phyloP scores from a whole-genome alignment of 1,140 invertebrate genomes.

The Drosophila tani region DNA sequence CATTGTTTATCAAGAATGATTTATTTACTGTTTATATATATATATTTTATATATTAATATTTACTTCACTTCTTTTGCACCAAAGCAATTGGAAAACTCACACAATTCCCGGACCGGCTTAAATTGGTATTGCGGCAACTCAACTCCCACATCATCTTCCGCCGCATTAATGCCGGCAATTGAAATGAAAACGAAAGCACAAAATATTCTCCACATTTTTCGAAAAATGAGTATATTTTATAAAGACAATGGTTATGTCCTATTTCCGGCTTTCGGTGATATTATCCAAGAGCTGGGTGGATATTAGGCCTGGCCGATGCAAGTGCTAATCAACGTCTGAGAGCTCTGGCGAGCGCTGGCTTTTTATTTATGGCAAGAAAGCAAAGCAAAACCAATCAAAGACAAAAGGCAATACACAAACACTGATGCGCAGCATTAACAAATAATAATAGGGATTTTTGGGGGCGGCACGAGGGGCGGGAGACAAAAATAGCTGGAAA shows the following conservation, averaged over 20 bases:
- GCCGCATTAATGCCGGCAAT: slow-evolving; percentile 25
- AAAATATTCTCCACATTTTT: slow-evolving; percentile 43
- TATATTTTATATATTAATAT: background rate
- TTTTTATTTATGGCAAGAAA: slow-evolving; percentile 75
- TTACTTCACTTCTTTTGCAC: background rate
- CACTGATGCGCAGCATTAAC: slow-evolving; percentile 38
- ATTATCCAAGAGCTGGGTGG: background rate
- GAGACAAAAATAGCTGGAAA: slow-evolving; percentile 56
- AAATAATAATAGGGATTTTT: slow-evolving; percentile 47
- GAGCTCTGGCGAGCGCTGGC: slow-evolving; percentile 25
- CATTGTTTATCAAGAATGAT: no score
- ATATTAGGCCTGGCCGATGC: slow-evolving; percentile 41
- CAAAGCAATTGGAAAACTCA: slow-evolving; percentile 39
- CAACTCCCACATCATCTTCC: slow-evolving; percentile 36
- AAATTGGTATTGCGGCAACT: slow-evolving; percentile 42
- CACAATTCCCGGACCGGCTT: slow-evolving; percentile 66
- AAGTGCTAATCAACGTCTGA: slow-evolving; percentile 71
- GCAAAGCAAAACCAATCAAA: slow-evolving; percentile 61
- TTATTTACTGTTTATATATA: no score
- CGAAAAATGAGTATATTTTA: background rate
- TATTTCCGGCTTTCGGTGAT: slow-evolving; percentile 6
- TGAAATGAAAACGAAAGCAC: slow-evolving; percentile 33
- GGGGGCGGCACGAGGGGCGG: slow-evolving; percentile 31
- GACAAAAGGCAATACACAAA: slow-evolving; percentile 40
- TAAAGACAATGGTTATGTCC: background rate